phyloP scores from a whole-genome alignment of 2,113 vertebrate genomes.

The Zosterops hypoxanthus region DNA sequence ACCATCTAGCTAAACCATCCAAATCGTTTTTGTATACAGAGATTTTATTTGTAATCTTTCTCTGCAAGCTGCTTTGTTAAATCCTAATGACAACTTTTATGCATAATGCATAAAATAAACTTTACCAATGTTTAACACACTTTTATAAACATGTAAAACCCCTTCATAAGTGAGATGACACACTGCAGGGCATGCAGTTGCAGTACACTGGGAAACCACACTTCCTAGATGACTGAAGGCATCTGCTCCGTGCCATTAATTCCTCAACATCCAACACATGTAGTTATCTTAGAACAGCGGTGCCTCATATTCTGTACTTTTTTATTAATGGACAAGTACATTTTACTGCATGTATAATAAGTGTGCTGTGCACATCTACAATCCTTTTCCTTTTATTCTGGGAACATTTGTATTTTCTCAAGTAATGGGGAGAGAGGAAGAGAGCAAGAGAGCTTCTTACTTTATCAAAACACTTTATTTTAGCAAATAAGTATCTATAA shows the following conservation, averaged over 20 bases:
- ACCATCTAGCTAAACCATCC: conserved; percentile 76
- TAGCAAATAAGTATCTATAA: conserved; percentile 66
- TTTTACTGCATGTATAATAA: conserved; percentile 54
- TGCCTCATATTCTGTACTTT: conserved; percentile 37
- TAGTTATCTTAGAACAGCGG: conserved; percentile 43
- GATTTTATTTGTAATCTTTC: conserved; percentile 81
- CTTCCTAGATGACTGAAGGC: conserved; percentile 35
- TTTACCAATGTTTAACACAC: conserved; percentile 77
- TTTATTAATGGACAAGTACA: conserved; percentile 45
- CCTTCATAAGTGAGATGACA: conserved; percentile 69
- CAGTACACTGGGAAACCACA: conserved; percentile 21
- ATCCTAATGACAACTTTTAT: conserved; percentile 81
- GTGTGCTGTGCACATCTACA: conserved; percentile 31
- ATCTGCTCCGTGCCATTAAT: conserved; percentile 55
- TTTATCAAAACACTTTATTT: conserved; percentile 54
- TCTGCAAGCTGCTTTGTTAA: conserved; percentile 82
- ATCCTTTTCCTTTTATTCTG: conserved; percentile 34
- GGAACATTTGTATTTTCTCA: conserved; percentile 42
- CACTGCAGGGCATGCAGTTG: conserved; percentile 51
- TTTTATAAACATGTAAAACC: conserved; percentile 75
- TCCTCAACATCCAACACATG: conserved; percentile 49
- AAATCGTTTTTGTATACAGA: conserved; percentile 77
- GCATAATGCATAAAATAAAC: conserved; percentile 83
- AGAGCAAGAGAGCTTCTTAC: conserved; percentile 21
- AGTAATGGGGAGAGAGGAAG: conserved; percentile 8